Percentiles rank a stretch among this genome's conserved stretches.
Evolutionary conservation across 2,113 vertebrate species (phyloP).

Genomic region (Micronisus gabar): DNA sequence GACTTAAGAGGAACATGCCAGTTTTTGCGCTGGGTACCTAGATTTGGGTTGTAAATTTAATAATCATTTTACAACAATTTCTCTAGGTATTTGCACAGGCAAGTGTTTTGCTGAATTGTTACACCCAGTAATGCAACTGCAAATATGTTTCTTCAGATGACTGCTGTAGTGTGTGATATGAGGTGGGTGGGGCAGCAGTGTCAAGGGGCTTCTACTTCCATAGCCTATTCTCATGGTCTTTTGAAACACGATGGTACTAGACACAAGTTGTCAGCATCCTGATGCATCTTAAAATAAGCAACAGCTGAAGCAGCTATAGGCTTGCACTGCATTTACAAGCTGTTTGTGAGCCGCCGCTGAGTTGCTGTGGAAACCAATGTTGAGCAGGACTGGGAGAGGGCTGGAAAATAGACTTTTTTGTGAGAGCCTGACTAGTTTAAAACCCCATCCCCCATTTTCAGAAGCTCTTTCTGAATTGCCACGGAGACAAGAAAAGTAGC

Average conservation of each 20-base stretch:
- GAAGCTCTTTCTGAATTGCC: constrained; percentile 22
- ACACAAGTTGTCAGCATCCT: neutral
- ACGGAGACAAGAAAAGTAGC: neutral
- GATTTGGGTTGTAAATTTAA: neutral
- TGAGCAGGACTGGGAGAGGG: neutral
- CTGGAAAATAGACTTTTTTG: neutral
- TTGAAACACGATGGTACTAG: neutral
- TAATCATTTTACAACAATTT: fast-evolving
- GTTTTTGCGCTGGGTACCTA: neutral
- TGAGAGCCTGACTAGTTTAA: neutral
- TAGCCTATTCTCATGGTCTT: neutral
- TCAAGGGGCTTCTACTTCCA: neutral
- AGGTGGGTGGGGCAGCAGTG: neutral
- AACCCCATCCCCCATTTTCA: neutral
- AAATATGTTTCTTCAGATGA: neutral
- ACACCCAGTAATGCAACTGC: neutral
- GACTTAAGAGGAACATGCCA: neutral
- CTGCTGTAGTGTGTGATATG: neutral
- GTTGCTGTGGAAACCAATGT: constrained; percentile 37
- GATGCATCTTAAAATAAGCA: neutral
- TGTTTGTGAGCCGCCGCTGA: neutral
- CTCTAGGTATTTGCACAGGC: neutral
- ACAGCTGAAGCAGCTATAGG: neutral
- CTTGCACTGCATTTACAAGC: neutral
- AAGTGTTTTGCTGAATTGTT: neutral